phyloP scores from a whole-genome alignment of 2,797 vertebrate genomes.

The Knipowitschia caucasica region DNA sequence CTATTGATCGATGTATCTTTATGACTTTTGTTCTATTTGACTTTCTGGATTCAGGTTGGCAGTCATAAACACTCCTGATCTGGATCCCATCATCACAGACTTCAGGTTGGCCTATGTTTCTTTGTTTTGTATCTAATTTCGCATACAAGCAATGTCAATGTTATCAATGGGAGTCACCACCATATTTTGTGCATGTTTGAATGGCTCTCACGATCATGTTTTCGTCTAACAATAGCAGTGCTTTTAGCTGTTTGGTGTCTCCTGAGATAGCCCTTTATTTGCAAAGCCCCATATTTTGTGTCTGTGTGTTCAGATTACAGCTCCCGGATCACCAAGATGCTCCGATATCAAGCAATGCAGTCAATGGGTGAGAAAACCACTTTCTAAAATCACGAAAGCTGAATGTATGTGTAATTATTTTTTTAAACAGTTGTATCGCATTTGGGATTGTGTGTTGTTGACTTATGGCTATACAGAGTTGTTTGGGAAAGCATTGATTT shows the following conservation, averaged over 20 bases:
- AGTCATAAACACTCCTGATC: constrained; percentile 60
- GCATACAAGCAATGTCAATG: background rate
- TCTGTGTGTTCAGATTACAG: constrained; percentile 67
- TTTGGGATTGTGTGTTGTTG: too few species aligned
- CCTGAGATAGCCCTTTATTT: constrained; percentile 39
- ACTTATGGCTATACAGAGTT: too few species aligned
- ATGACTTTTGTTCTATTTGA: background rate
- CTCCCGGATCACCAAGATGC: constrained; percentile 51
- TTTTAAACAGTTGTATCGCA: too few species aligned
- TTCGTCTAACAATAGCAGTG: constrained; percentile 54
- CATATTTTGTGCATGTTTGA: constrained; percentile 35
- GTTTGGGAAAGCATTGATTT: too few species aligned
- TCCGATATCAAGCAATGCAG: constrained; percentile 35
- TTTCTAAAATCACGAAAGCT: too few species aligned
- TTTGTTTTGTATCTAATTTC: background rate
- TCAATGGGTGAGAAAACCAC: constrained; percentile 52
- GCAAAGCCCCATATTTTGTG: constrained; percentile 38
- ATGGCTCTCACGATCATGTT: constrained; percentile 47
- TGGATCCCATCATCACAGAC: constrained; percentile 70
- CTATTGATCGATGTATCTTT: too few species aligned
- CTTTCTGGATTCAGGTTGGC: constrained; percentile 59
- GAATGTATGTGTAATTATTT: too few species aligned
- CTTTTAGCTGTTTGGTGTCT: constrained; percentile 45
- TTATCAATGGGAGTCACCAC: constrained; percentile 32
- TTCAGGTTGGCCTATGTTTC: constrained; percentile 65